These are phyloP conservation scores for Noctua janthina DNA, from an alignment of 2,888 invertebrate species.

Conservation along the genomic window DNA sequence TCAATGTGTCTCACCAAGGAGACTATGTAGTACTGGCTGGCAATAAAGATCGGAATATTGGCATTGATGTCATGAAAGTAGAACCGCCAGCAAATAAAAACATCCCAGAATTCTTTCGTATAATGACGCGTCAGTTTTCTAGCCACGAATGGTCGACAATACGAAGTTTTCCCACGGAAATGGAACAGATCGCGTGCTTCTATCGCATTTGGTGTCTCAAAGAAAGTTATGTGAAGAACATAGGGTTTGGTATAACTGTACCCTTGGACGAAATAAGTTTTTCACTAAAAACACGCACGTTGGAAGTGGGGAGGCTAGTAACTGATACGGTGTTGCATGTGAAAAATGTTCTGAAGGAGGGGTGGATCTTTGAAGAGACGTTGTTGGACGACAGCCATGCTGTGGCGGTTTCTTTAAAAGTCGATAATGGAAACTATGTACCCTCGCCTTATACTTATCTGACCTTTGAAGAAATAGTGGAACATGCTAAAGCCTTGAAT, in stretches of 20 bases:
- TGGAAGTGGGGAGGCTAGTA: slow-evolving; percentile 84
- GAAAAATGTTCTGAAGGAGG: slow-evolving; percentile 88
- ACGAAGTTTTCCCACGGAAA: slow-evolving; percentile 88
- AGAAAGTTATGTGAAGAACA: slow-evolving; percentile 98
- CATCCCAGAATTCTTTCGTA: slow-evolving; percentile 94
- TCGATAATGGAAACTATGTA: slow-evolving; percentile 67
- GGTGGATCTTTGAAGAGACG: slow-evolving; percentile 96
- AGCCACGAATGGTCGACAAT: slow-evolving; percentile 95
- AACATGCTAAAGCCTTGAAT: slow-evolving; percentile 83
- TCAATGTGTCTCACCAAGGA: slow-evolving; percentile 98
- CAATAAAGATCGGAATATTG: slow-evolving; percentile 89
- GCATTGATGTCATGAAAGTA: slow-evolving; percentile 97
- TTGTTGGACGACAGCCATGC: slow-evolving; percentile 94
- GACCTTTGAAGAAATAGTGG: slow-evolving; percentile 91
- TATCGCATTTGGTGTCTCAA: slow-evolving; percentile 98
- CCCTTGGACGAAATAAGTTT: slow-evolving; percentile 95
- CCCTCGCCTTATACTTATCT: slow-evolving; percentile 88
- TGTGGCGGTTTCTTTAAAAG: slow-evolving; percentile 93
- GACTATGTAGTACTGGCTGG: slow-evolving; percentile 96
- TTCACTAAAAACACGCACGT: slow-evolving; percentile 89
- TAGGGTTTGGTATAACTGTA: slow-evolving; percentile 95
- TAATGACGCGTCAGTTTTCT: slow-evolving; percentile 97
- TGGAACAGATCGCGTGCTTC: slow-evolving; percentile 94
- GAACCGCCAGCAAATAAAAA: slow-evolving; percentile 93
- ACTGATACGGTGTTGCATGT: slow-evolving; percentile 92